These are phyloP conservation scores for Drosophila kanapiae DNA, from an alignment of 1,140 invertebrate species.

Conservation along the genomic window DNA sequence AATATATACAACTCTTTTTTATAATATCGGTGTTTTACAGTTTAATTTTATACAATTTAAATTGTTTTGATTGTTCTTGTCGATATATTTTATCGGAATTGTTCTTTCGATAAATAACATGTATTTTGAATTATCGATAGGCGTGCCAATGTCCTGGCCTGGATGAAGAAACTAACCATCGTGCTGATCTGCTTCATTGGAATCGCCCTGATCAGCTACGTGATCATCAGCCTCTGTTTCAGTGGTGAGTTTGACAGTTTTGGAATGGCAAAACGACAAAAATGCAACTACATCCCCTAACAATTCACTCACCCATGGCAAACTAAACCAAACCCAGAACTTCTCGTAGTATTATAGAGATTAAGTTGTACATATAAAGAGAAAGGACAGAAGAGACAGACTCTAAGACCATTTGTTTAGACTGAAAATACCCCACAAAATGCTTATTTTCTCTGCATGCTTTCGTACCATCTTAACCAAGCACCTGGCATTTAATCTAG, in stretches of 20 bases:
- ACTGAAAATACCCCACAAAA: background rate
- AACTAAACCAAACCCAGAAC: constrained; percentile 36
- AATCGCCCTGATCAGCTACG: constrained; percentile 79
- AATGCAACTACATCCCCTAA: constrained; percentile 53
- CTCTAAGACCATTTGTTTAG: background rate
- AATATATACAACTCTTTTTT: too few species aligned
- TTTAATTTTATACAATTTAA: too few species aligned
- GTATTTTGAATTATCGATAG: constrained; percentile 36
- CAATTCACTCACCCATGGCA: constrained; percentile 65
- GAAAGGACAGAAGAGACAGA: constrained; percentile 4
- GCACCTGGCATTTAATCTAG: constrained; percentile 61
- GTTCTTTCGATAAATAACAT: too few species aligned
- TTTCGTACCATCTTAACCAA: constrained; percentile 51
- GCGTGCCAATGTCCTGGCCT: constrained; percentile 79
- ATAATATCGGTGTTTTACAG: too few species aligned
- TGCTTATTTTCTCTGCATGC: constrained; percentile 42
- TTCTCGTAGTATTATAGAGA: constrained; percentile 1
- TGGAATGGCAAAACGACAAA: constrained; percentile 4
- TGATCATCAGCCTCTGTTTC: constrained; percentile 80
- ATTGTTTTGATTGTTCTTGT: too few species aligned
- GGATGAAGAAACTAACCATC: constrained; percentile 84
- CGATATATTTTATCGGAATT: too few species aligned
- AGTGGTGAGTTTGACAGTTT: constrained; percentile 73
- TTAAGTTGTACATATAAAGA: constrained; percentile 4
- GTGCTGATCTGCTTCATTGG: constrained; percentile 82